Evolutionary conservation across 1,140 invertebrate genomes (phyloP).

Genomic region (Drosophila quadrilineata): DNA sequence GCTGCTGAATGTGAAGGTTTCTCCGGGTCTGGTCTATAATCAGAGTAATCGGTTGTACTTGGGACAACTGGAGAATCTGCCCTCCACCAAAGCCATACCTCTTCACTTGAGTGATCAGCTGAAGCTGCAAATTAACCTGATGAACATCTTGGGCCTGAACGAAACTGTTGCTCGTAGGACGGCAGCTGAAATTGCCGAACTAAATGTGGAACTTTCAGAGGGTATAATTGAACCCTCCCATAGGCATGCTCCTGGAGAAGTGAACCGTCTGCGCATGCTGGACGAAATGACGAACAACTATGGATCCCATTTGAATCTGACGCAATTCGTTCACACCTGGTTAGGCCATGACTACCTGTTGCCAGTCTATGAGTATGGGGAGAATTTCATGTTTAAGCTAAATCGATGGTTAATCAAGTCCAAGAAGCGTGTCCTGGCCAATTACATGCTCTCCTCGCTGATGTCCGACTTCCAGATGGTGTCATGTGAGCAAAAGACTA

Average conservation of each 20-base stretch:
- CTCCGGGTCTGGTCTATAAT: constrained; percentile 49
- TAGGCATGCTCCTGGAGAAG: constrained; percentile 37
- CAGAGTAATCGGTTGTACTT: constrained; percentile 60
- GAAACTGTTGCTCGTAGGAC: constrained; percentile 16
- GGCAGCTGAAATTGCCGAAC: constrained; percentile 29
- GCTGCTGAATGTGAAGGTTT: constrained; percentile 50
- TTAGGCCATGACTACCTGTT: constrained; percentile 52
- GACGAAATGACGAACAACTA: constrained; percentile 52
- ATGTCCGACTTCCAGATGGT: constrained; percentile 48
- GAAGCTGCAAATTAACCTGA: constrained; percentile 18
- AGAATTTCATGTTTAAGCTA: constrained; percentile 80
- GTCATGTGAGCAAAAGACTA: constrained; percentile 43
- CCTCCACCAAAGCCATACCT: neutral
- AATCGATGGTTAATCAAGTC: constrained; percentile 81
- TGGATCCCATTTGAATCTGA: constrained; percentile 72
- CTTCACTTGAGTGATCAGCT: constrained; percentile 5
- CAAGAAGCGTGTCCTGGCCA: constrained; percentile 83
- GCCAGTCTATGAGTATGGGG: constrained; percentile 64
- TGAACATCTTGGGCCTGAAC: constrained; percentile 41
- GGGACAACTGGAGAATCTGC: constrained; percentile 50
- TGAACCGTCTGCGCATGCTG: constrained; percentile 46
- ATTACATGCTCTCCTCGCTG: constrained; percentile 88
- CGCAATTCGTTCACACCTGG: constrained; percentile 58
- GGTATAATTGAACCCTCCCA: constrained; percentile 27
- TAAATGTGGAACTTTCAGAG: constrained; percentile 18